Evolutionary conservation across 2,888 invertebrate species (phyloP).

Genomic region (Harpalus rubripes): DNA sequence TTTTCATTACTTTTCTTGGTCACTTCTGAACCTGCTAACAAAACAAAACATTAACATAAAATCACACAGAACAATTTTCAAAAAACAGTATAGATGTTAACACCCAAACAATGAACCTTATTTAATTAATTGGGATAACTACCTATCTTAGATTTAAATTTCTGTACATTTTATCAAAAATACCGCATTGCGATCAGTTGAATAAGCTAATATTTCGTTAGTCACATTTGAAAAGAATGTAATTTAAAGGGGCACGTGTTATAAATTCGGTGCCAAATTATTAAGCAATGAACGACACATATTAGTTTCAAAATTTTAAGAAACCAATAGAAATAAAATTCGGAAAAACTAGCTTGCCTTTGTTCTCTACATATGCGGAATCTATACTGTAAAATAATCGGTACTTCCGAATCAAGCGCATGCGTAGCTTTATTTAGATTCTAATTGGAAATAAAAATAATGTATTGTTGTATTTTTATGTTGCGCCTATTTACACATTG

Average conservation of each 20-base stretch:
- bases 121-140: constrained; percentile 2
- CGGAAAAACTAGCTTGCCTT: constrained; percentile 37
- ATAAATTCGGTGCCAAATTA: constrained; percentile 30
- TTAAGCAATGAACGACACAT: constrained; percentile 58
- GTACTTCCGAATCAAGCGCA: constrained; percentile 21
- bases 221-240: constrained; percentile 50
- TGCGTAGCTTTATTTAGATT: constrained; percentile 36
- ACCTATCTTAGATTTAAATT: constrained; percentile 43
- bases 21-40: constrained; percentile 41
- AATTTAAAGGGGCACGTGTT: constrained; percentile 44
- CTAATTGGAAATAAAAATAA: constrained; percentile 10
- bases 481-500: not conserved
- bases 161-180: constrained; percentile 43
- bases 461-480: not conserved
- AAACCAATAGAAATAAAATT: constrained; percentile 39
- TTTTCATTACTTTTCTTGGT: constrained; percentile 55
- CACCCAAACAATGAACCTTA: not conserved
- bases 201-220: constrained; percentile 34
- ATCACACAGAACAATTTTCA: not conserved
- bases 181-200: constrained; percentile 56
- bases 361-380: constrained; percentile 26
- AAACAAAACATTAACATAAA: constrained; percentile 27
- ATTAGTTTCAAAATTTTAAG: constrained; percentile 29
- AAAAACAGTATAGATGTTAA: constrained; percentile 14
- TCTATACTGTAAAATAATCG: constrained; percentile 53